Evolutionary conservation across 2,797 vertebrate genomes (phyloP).

Genomic region (Oceanodroma leucorhoa): DNA sequence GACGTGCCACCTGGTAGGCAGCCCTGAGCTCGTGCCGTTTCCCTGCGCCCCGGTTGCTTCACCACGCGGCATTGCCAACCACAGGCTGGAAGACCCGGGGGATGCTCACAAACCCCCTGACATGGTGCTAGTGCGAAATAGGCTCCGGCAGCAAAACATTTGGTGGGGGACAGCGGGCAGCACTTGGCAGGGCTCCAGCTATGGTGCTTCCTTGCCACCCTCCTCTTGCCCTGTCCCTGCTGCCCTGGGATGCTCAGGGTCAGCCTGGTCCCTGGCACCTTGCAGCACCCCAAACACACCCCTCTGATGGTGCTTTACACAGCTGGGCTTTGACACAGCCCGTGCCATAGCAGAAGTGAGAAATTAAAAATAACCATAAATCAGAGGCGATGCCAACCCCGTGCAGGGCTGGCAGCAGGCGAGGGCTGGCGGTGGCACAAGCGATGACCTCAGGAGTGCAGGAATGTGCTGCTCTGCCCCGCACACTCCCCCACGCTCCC

Average conservation of each 20-base stretch:
- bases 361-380: neutral
- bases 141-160: neutral
- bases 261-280: neutral
- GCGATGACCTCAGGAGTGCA: constrained; percentile 21
- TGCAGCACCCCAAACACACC: neutral
- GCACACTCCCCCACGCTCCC: neutral
- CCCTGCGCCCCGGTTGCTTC: fast-evolving
- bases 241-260: neutral
- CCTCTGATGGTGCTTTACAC: neutral
- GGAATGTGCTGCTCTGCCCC: constrained; percentile 39
- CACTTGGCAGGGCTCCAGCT: neutral
- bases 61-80: neutral
- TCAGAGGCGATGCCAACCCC: neutral
- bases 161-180: neutral
- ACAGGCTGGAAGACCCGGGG: neutral
- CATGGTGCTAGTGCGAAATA: neutral
- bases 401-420: constrained; percentile 10
- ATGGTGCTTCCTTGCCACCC: neutral
- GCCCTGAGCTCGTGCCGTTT: fast-evolving
- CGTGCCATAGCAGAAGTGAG: neutral
- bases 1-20: neutral
- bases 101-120: neutral
- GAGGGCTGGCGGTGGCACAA: neutral
- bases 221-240: neutral
- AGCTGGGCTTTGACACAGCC: neutral